A percentile compares a stretch with the other conserved stretches of the same genome.
Conservation (phyloP, 2,888 invertebrate genomes). For the Lochmaea capreae region DNA sequence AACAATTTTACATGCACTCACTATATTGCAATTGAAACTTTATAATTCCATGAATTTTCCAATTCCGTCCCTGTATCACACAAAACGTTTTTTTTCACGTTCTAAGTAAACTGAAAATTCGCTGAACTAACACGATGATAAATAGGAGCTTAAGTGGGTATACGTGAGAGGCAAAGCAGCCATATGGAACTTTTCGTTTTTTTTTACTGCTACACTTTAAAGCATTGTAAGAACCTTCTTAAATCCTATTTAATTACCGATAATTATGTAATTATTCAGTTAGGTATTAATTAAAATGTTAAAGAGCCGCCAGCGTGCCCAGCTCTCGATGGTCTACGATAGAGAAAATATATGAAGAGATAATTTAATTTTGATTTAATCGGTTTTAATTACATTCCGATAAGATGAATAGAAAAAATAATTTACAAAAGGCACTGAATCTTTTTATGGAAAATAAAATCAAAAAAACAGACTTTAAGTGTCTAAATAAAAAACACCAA, state of each 20-base stretch:
- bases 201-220: conserved; percentile 5
- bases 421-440: too few relatives aligned
- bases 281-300: conserved; percentile 1
- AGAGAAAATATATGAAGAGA: neutral
- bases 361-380: neutral
- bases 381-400: neutral
- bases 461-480: too few relatives aligned
- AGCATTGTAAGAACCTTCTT: neutral
- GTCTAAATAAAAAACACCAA: too few relatives aligned
- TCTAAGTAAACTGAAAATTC: conserved; percentile 34
- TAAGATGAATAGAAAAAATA: neutral
- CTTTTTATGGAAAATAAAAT: too few relatives aligned
- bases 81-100: conserved; percentile 21
- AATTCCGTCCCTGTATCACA: neutral
- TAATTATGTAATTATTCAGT: neutral
- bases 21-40: too few relatives aligned
- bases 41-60: too few relatives aligned
- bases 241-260: neutral
- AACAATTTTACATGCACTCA: too few relatives aligned
- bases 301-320: neutral
- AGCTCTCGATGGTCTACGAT: neutral
- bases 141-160: conserved; percentile 32
- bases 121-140: conserved; percentile 36
- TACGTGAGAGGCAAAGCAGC: conserved; percentile 35
- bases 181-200: conserved; percentile 24